Conservation (phyloP, 2,888 invertebrate genomes). For the Latrodectus elegans region DNA sequence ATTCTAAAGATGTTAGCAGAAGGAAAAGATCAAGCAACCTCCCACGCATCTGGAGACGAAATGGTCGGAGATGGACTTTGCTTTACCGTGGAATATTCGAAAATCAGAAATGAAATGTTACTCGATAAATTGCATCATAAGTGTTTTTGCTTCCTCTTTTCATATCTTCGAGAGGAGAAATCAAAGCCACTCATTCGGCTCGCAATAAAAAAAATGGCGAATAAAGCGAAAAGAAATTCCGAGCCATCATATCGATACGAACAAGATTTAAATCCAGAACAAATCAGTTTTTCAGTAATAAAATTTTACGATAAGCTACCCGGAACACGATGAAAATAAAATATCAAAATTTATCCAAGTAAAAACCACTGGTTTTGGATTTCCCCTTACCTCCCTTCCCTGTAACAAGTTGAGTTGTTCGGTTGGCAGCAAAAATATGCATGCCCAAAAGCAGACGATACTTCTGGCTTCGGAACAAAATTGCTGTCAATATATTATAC, state of each 20-base stretch:
- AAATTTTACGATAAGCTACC: conserved; percentile 61
- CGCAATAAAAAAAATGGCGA: neutral
- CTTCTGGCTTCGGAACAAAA: conserved; percentile 27
- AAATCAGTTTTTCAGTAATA: conserved; percentile 63
- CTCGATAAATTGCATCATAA: too few species aligned
- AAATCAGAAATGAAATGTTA: too few species aligned
- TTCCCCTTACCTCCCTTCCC: conserved; percentile 14
- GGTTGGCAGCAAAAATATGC: conserved; percentile 45
- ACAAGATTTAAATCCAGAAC: conserved; percentile 55
- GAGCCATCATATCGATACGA: conserved; percentile 26
- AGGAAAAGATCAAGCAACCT: too few species aligned
- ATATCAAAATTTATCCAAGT: conserved; percentile 60
- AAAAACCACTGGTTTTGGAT: conserved; percentile 43
- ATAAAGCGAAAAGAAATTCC: conserved; percentile 6
- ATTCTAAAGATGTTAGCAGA: too few species aligned
- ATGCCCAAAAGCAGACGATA: conserved; percentile 28
- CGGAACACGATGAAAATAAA: conserved; percentile 52
- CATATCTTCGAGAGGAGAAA: too few species aligned
- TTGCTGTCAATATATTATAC: conserved; percentile 57
- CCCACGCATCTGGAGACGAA: too few species aligned
- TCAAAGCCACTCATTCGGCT: neutral
- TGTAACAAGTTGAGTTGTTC: conserved; percentile 50
- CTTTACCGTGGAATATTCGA: too few species aligned
- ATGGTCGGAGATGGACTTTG: too few species aligned
- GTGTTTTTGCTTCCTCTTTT: neutral